A percentile compares a stretch with the other conserved stretches of the same genome.
These are phyloP conservation scores for Cairina moschata DNA, from an alignment of 2,113 vertebrate genomes.

Conservation along the genomic window DNA sequence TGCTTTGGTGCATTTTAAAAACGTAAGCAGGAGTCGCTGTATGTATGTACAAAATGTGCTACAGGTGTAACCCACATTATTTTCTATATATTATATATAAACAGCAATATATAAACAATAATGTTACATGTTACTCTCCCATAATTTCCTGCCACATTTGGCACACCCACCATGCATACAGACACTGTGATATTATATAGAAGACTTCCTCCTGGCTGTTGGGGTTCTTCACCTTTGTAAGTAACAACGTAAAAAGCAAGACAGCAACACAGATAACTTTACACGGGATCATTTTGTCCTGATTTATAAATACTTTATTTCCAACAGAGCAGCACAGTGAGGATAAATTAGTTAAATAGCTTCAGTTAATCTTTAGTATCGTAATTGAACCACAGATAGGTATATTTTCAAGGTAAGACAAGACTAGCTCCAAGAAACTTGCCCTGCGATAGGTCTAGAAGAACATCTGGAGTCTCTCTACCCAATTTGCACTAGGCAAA, in stretches of 20 bases:
- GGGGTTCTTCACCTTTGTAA: accelerated
- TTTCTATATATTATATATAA: no score
- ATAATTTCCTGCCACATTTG: accelerated
- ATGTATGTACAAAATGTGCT: background rate
- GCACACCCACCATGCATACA: accelerated
- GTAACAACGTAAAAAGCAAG: background rate
- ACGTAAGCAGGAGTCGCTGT: accelerated
- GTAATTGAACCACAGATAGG: background rate
- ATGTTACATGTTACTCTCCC: accelerated
- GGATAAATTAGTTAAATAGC: background rate
- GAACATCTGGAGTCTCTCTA: background rate
- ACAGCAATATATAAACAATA: accelerated
- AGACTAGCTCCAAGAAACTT: background rate
- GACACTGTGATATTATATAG: accelerated
- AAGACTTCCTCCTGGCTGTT: accelerated
- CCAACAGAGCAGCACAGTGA: background rate
- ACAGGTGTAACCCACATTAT: background rate
- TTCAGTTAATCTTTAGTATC: background rate
- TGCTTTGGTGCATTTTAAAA: background rate
- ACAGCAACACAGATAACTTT: no score
- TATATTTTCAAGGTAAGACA: background rate
- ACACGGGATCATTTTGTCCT: background rate
- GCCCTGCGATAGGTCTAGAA: background rate
- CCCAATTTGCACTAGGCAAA: background rate
- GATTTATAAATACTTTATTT: background rate